Evolutionary conservation across 1,140 invertebrate species (phyloP).

Genomic region (Drosophila punjabiensis): DNA sequence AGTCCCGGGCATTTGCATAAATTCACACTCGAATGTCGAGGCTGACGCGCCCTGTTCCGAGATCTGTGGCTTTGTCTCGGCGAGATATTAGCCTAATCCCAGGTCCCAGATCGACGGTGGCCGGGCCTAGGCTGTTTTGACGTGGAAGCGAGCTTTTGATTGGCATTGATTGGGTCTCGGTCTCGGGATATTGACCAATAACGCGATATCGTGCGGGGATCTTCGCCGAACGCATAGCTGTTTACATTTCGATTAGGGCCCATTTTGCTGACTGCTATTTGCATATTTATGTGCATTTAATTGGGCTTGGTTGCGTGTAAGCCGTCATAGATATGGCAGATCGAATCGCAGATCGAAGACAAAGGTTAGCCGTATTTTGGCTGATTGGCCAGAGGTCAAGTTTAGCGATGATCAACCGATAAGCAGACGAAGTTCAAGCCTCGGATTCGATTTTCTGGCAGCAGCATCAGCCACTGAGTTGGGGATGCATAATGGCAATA

Average conservation of each 20-base stretch:
- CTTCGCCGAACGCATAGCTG: conserved; percentile 67
- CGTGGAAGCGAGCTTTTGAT: conserved; percentile 71
- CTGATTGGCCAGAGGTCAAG: conserved; percentile 75
- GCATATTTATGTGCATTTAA: conserved; percentile 83
- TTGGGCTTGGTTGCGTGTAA: conserved; percentile 69
- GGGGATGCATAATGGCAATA: conserved; percentile 22
- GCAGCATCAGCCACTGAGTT: neutral
- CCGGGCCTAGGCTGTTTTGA: conserved; percentile 59
- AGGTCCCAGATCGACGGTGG: conserved; percentile 8
- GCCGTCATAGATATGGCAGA: conserved; percentile 32
- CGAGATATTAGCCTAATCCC: conserved; percentile 41
- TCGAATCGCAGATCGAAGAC: conserved; percentile 10
- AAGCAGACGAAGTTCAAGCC: conserved; percentile 69
- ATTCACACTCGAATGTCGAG: conserved; percentile 68
- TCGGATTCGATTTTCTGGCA: conserved; percentile 47
- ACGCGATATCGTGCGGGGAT: conserved; percentile 32
- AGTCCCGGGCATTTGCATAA: conserved; percentile 69
- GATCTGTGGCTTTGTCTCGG: conserved; percentile 39
- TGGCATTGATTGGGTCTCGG: conserved; percentile 67
- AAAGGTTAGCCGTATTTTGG: conserved; percentile 22
- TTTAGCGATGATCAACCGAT: conserved; percentile 47
- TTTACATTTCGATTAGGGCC: conserved; percentile 79
- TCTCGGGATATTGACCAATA: conserved; percentile 55
- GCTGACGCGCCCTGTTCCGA: conserved; percentile 44
- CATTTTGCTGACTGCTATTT: conserved; percentile 61